phyloP scores from a whole-genome alignment of 2,888 invertebrate genomes.

The Ormyrus pomaceus region DNA sequence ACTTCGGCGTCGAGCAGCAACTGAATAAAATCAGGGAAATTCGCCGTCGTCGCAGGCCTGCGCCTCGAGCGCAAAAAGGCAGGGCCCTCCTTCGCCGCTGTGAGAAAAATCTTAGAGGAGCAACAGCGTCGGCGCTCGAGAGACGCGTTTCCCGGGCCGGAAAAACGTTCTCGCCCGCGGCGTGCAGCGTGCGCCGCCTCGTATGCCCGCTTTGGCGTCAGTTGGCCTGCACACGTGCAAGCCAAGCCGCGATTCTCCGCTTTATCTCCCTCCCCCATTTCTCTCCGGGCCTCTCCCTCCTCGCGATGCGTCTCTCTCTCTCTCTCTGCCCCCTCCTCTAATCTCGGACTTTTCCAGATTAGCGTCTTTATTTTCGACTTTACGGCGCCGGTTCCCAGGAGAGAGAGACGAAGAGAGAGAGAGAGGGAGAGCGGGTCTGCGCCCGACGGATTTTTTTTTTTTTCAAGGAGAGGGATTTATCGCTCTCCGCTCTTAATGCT shows the following conservation, averaged over 20 bases:
- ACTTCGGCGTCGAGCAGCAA: no score
- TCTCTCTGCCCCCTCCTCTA: slow-evolving; percentile 10
- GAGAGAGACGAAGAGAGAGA: slow-evolving; percentile 34
- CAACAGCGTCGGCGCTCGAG: no score
- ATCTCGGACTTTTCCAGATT: slow-evolving; percentile 53
- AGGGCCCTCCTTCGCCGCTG: no score
- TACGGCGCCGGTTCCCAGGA: slow-evolving; percentile 37
- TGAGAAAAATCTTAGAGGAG: no score
- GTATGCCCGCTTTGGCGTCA: no score
- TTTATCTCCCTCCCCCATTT: background rate
- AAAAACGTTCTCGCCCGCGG: background rate
- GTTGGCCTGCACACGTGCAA: no score
- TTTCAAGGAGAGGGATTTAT: no score
- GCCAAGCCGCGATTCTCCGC: no score
- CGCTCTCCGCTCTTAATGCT: background rate
- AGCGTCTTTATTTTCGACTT: slow-evolving; percentile 57
- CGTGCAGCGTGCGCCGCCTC: background rate
- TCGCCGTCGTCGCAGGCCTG: no score
- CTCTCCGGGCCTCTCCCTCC: background rate
- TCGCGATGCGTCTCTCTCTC: background rate
- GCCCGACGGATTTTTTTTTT: slow-evolving; percentile 12
- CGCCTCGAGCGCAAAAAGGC: no score
- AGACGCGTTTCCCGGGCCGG: background rate
- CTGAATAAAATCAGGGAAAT: no score
- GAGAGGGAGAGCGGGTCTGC: slow-evolving; percentile 3